phyloP scores from a whole-genome alignment of 1,140 invertebrate genomes.

The Oryctes rhinoceros region DNA sequence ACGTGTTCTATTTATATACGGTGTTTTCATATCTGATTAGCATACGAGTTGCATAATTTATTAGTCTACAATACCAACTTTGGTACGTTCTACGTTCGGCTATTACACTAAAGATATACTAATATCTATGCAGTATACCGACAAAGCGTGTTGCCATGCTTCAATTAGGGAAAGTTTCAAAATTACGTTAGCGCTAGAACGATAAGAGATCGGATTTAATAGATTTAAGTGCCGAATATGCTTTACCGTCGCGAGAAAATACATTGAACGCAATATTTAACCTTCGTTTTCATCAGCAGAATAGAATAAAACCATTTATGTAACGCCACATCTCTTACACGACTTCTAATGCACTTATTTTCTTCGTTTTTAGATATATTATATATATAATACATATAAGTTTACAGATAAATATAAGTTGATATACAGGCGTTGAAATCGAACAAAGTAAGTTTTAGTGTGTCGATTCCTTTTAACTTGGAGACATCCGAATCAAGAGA shows the following conservation, averaged over 20 bases:
- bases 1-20: slow-evolving; percentile 22
- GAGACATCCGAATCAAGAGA: too few species aligned
- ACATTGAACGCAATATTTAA: too few species aligned
- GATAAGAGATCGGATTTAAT: slow-evolving; percentile 15
- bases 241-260: not conserved
- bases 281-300: too few species aligned
- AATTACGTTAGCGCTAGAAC: slow-evolving; percentile 13
- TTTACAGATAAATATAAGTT: too few species aligned
- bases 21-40: slow-evolving; percentile 33
- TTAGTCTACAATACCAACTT: slow-evolving; percentile 16
- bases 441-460: too few species aligned
- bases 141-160: slow-evolving; percentile 19
- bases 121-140: slow-evolving; percentile 12
- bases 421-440: too few species aligned
- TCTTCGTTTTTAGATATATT: too few species aligned
- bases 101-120: slow-evolving; percentile 28
- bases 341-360: too few species aligned
- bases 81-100: slow-evolving; percentile 3
- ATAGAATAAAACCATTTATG: too few species aligned
- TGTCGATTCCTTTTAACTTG: too few species aligned
- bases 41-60: slow-evolving; percentile 30
- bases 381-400: too few species aligned
- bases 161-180: slow-evolving; percentile 35
- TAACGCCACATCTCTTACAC: too few species aligned
- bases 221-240: not conserved